Base-by-base conservation (phyloP, 2,888 invertebrate species). In the Pyrrhosoma nymphula region DNA sequence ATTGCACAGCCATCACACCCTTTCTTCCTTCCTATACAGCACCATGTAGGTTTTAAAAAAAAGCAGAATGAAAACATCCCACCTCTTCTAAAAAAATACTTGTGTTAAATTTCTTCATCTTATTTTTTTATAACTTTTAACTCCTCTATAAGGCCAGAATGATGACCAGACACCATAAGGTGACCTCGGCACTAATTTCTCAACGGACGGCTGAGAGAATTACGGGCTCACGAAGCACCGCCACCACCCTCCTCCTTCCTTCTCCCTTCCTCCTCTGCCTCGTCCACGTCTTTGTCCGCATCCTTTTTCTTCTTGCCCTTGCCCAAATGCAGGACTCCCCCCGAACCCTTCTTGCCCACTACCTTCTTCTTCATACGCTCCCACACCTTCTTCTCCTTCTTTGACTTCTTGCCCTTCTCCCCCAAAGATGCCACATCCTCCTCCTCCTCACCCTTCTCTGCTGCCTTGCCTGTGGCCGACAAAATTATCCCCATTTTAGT, bases 261-360 rank as follows among this genome's bases (percentile, higher is more conserved):
- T n/a, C 47, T 75, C 47, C 75, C 69, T 69, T 69, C 93, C 69
- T 93, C 93, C 93, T 93, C 93, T 0, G 63, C 69, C 69, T 93
- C 93, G 18, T 93, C 93, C 39, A 93, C 93, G 39, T 93, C 93
- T n/a, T 93, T 93, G 69, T 93, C 93, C 0, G 93, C 93, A 47
- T 93, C 93, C 93, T 93, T 93, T 47, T 93, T 93, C 93, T 69
- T 93, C 69, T 93, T 93, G 20, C 93, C 93, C 93, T 93, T 93
- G n/a, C 93, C 93, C 93, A 93, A 69, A n/a, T 93, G 93, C 63
- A 93, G 93, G 69, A 93, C 93, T 6, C 93, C 93, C 69, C 93
- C 93, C 8, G 93, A 75, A 10, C 93, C 93, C 69, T 93, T 93
- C 69, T 93, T 93, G 47, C 93, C 93, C 93, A 93, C 93, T 26